phyloP scores from a whole-genome alignment of 2,797 vertebrate species.

The Chrysocyon brachyurus region DNA sequence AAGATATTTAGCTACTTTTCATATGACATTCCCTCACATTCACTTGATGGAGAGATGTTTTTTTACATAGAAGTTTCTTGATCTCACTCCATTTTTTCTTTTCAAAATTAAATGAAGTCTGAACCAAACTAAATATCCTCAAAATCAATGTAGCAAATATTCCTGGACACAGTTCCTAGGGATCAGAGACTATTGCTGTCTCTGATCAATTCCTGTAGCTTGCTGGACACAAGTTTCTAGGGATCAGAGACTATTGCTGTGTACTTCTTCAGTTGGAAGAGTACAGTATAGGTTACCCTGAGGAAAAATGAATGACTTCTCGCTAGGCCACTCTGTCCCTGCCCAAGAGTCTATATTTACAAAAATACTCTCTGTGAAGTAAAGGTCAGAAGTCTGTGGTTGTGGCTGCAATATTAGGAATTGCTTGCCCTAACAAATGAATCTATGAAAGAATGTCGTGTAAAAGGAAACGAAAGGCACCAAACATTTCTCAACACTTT shows the following conservation, averaged over 20 bases:
- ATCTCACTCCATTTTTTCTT: not conserved
- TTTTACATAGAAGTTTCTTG: not conserved
- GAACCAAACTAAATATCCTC: not conserved
- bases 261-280: constrained; percentile 52
- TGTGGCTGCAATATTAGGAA: constrained; percentile 5
- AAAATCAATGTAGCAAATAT: constrained; percentile 11
- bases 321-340: not conserved
- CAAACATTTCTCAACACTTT: constrained; percentile 49
- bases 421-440: constrained; percentile 4
- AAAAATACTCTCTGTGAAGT: constrained; percentile 41
- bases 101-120: constrained; percentile 20
- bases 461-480: constrained; percentile 2
- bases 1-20: not conserved
- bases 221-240: not conserved
- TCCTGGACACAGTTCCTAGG: not conserved
- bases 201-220: not conserved
- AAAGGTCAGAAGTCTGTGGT: constrained; percentile 74
- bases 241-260: not conserved
- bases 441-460: constrained; percentile 31
- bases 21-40: not conserved
- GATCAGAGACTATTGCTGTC: not conserved
- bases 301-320: constrained; percentile 46
- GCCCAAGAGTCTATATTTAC: constrained; percentile 66
- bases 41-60: not conserved
- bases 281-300: not conserved